Percentiles rank a stretch among this genome's conserved stretches.
Conservation (phyloP, 2,113 vertebrate genomes). For the Gadus macrocephalus region DNA sequence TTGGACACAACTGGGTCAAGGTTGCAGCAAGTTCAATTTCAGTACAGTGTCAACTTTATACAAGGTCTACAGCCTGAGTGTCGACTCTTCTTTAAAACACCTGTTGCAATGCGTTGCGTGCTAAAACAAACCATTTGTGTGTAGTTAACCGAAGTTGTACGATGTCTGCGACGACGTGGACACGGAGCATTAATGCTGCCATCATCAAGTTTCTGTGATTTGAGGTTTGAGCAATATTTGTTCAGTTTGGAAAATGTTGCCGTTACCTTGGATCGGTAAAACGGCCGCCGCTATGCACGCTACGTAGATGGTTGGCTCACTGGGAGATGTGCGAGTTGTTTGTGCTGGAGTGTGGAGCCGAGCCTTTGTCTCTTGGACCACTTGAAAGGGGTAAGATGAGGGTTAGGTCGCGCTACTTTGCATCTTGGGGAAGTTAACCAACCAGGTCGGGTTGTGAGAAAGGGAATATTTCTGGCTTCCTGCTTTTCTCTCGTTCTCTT, state of each 20-base stretch:
- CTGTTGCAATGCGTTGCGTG: conserved; percentile 17
- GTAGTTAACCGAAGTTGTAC: conserved; percentile 11
- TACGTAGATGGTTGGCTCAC: no score
- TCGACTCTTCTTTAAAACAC: conserved; percentile 11
- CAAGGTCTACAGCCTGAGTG: conserved; percentile 6
- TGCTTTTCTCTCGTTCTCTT: neutral
- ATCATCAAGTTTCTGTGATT: conserved; percentile 17
- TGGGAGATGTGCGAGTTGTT: no score
- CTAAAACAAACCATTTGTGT: conserved; percentile 30
- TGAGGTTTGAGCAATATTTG: conserved; percentile 28
- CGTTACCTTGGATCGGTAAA: no score
- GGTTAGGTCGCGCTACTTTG: conserved; percentile 55
- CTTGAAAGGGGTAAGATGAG: conserved; percentile 18
- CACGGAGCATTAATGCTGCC: conserved; percentile 21
- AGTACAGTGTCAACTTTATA: no score
- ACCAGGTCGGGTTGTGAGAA: conserved; percentile 37
- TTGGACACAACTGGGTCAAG: no score
- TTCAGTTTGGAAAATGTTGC: no score
- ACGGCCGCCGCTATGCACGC: no score
- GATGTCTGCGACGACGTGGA: conserved; percentile 37
- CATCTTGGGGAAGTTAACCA: conserved; percentile 43
- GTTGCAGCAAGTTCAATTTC: no score
- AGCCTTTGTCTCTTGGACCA: no score
- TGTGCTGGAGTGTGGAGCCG: no score
- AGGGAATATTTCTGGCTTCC: conserved; percentile 8